phyloP scores from a whole-genome alignment of 2,113 vertebrate species.

The Dendrocopos noguchii region DNA sequence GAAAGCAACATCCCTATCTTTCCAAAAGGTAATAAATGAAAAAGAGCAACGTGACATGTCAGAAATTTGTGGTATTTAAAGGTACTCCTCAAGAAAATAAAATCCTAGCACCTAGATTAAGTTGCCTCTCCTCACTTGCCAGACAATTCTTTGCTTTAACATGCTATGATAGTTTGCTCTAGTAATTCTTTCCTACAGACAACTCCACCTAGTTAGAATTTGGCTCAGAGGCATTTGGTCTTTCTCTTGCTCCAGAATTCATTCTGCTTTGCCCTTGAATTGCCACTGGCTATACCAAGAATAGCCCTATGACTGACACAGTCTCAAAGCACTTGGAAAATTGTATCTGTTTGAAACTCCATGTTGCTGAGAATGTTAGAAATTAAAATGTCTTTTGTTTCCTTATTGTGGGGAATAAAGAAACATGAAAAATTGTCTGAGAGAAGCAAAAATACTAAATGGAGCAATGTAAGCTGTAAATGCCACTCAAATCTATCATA shows the following conservation, averaged over 20 bases:
- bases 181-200: not conserved
- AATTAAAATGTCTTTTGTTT: not conserved
- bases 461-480: not conserved
- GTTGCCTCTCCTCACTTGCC: not conserved
- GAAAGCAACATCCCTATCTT: not conserved
- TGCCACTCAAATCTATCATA: not conserved
- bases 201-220: not conserved
- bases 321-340: constrained; percentile 14
- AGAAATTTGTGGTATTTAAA: not conserved
- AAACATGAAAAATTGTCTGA: not conserved
- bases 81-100: not conserved
- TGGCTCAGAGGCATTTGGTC: not conserved
- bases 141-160: not conserved
- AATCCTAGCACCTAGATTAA: not conserved
- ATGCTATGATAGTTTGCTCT: not conserved
- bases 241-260: constrained; percentile 6
- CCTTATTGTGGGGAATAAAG: not conserved
- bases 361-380: not conserved
- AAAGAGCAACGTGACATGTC: not conserved
- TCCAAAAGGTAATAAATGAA: not conserved
- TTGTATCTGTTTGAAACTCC: not conserved
- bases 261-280: not conserved
- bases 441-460: not conserved
- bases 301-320: not conserved
- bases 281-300: constrained; percentile 21